Base-by-base conservation (phyloP, 1,140 invertebrate genomes). In the Sinonovacula constricta region DNA sequence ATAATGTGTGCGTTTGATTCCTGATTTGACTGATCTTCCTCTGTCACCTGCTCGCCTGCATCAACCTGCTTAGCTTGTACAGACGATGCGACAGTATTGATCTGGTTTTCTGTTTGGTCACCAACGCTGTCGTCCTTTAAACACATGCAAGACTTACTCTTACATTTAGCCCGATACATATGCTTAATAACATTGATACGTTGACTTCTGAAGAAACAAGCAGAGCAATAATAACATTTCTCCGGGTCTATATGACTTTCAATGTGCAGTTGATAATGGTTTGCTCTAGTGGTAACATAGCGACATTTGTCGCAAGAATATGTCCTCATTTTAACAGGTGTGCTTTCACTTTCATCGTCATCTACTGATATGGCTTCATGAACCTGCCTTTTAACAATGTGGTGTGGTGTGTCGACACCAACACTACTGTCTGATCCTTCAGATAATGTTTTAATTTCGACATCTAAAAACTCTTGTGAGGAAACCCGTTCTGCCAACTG, bases 191-290 rank as follows among this genome's bases (percentile, higher is more conserved):
- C 72, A 45, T 39, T 30, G 49, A 54, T 66, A 28, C 39, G 33
- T n/a, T 66, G 51, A 3, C 62, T 65, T 63, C 66, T 78, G 24
- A 62, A 78, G 24, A 60, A 57, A 60, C 75, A 78, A 4, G 28
- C 57, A 22, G 63, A 68, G 33, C 75, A 78, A 31, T 34, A 36
- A 70, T 49, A 78, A 24, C 24, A 28, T 36, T 78, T 76, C 10
- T 26, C 33, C 2, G 72, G 72, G 45, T 76, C 72, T 7, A 45
- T 30, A 31, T 76, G 72, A 45, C 60, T 65, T 2, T 49, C 63
- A 0, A 76, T 7, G 49, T 76, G 72, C 26, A 59, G 36, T 3
- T 36, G 39, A 3, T 54, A 39, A 30, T 56, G 4, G 10, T 45
- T 15, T 26, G 12, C 26, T 28, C n/a, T 36, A n/a, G 18, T 57